Conservation (phyloP, 2,113 vertebrate species). For the Urocitellus parryii region DNA sequence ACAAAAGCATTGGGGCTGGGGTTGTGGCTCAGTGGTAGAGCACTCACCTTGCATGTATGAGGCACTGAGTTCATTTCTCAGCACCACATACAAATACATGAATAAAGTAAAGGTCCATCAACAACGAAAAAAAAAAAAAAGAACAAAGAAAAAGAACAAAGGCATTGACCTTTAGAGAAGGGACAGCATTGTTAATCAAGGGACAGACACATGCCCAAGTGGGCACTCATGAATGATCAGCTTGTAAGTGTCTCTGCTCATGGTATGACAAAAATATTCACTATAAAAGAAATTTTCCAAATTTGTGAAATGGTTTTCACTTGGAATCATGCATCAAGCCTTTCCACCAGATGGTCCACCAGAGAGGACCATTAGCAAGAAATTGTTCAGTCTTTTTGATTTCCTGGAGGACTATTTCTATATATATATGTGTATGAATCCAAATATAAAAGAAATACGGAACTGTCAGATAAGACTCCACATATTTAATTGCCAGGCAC, state of each 20-base stretch:
- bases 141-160: too few relatives aligned
- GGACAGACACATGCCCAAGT: background rate
- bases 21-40: too few relatives aligned
- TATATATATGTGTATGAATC: background rate
- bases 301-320: background rate
- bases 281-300: background rate
- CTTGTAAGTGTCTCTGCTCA: background rate
- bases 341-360: background rate
- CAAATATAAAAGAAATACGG: conserved; percentile 23
- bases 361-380: background rate
- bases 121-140: too few relatives aligned
- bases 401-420: conserved; percentile 36
- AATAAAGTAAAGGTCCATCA: too few relatives aligned
- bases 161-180: background rate
- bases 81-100: too few relatives aligned
- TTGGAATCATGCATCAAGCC: background rate
- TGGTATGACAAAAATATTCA: background rate
- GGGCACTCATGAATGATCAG: background rate
- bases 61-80: too few relatives aligned
- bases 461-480: background rate
- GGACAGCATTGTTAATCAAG: background rate
- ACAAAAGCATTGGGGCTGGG: background rate
- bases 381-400: background rate
- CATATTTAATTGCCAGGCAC: conserved; percentile 44
- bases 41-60: too few relatives aligned